Evolutionary conservation across 2,113 vertebrate genomes (phyloP).

Genomic region (Copsychus sechellarum): DNA sequence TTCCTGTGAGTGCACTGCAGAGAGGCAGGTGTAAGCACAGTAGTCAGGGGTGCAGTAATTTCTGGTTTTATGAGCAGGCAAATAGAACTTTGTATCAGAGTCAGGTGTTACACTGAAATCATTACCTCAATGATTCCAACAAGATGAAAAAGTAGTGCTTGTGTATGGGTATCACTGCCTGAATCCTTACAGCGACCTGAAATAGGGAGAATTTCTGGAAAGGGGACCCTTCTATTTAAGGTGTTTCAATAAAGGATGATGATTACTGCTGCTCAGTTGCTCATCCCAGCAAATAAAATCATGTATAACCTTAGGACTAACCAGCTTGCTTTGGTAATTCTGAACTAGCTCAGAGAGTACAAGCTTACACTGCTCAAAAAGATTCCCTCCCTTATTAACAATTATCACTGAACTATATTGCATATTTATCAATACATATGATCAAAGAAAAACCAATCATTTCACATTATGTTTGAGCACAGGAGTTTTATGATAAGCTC

Average conservation of each 20-base stretch:
- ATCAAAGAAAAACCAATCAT: background rate
- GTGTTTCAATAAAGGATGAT: background rate
- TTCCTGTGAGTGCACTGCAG: background rate
- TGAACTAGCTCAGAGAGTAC: background rate
- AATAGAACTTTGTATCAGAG: background rate
- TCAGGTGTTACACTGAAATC: background rate
- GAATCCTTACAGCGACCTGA: background rate
- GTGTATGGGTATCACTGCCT: background rate
- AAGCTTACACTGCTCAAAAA: background rate
- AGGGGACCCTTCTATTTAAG: background rate
- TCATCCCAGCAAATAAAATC: background rate
- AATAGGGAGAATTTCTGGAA: background rate
- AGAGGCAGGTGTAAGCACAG: background rate
- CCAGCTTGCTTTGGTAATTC: background rate
- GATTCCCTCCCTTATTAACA: background rate
- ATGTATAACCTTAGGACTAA: background rate
- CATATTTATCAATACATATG: background rate
- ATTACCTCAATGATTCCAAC: background rate
- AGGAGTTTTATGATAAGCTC: background rate
- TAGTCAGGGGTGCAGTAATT: background rate
- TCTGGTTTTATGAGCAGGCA: background rate
- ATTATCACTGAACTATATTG: background rate
- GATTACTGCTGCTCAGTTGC: background rate
- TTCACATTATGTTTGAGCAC: background rate
- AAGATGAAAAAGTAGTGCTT: background rate